Evolutionary conservation across 2,797 vertebrate species (phyloP).

Genomic region (Acropternis orthonyx): DNA sequence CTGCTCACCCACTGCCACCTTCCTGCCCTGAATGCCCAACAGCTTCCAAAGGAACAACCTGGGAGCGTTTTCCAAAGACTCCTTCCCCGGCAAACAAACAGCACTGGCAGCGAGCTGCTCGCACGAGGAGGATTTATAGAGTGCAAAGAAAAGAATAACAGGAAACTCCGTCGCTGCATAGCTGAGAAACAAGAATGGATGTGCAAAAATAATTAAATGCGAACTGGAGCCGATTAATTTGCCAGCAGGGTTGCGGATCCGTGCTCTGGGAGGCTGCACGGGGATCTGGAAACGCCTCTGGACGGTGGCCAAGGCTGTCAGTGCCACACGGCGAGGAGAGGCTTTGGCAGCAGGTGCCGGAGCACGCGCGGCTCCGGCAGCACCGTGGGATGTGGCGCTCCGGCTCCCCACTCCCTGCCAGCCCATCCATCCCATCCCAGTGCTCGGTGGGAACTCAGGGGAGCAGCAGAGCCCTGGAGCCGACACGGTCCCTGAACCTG

Average conservation of each 20-base stretch:
- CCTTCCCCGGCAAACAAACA: constrained; percentile 38
- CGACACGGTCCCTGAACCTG: neutral
- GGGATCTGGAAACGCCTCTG: constrained; percentile 29
- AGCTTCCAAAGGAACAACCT: constrained; percentile 53
- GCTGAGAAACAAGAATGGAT: neutral
- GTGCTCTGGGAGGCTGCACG: neutral
- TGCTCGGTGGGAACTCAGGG: neutral
- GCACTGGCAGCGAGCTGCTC: neutral
- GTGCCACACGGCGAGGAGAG: neutral
- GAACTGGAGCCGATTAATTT: neutral
- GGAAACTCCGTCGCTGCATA: constrained; percentile 37
- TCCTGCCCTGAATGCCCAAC: constrained; percentile 52
- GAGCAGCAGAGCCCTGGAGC: neutral
- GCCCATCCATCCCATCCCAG: neutral
- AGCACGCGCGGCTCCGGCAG: neutral
- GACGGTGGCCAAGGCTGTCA: constrained; percentile 13
- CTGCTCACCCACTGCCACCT: constrained; percentile 64
- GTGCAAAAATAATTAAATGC: neutral
- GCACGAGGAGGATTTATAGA: neutral
- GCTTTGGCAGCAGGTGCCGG: constrained; percentile 12
- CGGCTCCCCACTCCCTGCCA: neutral
- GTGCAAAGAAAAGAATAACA: constrained; percentile 9
- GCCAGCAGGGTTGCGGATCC: neutral
- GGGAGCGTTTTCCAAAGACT: neutral
- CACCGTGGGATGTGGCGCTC: neutral